These are phyloP conservation scores for Gallinago jamesoni DNA, from an alignment of 2,113 vertebrate species.

Conservation along the genomic window DNA sequence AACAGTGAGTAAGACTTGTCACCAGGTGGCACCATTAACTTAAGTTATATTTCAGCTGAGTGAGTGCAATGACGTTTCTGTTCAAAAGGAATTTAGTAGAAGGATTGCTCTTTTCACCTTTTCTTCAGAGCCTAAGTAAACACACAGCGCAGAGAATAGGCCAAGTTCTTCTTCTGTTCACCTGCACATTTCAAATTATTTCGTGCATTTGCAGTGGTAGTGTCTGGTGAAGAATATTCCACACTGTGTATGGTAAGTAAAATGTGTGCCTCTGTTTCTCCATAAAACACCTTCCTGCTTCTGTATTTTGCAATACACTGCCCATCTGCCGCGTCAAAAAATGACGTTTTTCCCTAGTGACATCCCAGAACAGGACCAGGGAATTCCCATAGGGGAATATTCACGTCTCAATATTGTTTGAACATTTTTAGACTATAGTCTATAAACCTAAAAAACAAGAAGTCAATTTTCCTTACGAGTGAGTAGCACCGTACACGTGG, in stretches of 20 bases:
- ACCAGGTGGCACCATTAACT: conserved; percentile 82
- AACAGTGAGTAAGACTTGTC: conserved; percentile 56
- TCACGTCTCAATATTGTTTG: neutral
- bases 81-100: neutral
- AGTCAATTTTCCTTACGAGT: neutral
- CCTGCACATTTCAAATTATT: neutral
- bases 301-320: neutral
- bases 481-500: neutral
- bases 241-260: neutral
- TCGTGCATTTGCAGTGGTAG: neutral
- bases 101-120: conserved; percentile 30
- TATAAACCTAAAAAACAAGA: neutral
- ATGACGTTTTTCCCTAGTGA: neutral
- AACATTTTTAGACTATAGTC: neutral
- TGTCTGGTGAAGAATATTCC: neutral
- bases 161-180: neutral
- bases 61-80: neutral
- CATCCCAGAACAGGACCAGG: neutral
- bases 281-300: neutral
- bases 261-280: neutral
- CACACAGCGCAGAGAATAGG: neutral
- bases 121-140: neutral
- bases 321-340: neutral
- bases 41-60: conserved; percentile 56
- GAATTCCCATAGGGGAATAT: neutral